phyloP scores from a whole-genome alignment of 2,113 vertebrate genomes.

The Hydrolagus affinis region DNA sequence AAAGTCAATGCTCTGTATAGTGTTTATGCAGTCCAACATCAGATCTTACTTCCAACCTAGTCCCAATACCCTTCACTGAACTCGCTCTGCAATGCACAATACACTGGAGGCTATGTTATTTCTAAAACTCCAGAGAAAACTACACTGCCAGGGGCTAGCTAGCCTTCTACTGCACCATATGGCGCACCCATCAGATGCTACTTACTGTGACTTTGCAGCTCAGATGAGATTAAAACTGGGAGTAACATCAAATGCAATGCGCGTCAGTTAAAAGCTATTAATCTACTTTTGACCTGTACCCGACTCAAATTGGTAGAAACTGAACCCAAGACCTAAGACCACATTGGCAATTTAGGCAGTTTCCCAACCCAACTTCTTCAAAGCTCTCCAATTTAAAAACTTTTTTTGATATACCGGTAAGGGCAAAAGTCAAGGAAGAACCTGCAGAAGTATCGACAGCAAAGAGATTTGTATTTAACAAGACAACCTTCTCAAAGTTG shows the following conservation, averaged over 20 bases:
- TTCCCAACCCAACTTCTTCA: neutral
- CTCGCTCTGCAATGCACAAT: neutral
- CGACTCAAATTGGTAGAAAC: constrained; percentile 5
- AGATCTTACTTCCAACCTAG: neutral
- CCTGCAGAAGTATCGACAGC: neutral
- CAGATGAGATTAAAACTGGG: neutral
- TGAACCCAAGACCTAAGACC: neutral
- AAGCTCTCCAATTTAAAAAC: constrained; percentile 8
- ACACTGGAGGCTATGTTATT: neutral
- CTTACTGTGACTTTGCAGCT: neutral
- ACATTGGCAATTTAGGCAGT: neutral
- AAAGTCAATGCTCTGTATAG: too few relatives aligned
- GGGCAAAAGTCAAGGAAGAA: neutral
- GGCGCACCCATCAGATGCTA: neutral
- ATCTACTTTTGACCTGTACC: neutral
- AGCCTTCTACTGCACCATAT: neutral
- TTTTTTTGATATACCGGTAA: neutral
- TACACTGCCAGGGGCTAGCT: neutral
- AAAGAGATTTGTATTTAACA: neutral
- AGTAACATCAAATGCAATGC: neutral
- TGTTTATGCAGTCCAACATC: neutral
- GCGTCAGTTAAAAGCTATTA: neutral
- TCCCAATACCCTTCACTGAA: neutral
- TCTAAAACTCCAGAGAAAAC: neutral
- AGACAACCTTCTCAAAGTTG: neutral